Evolutionary conservation across 2,888 invertebrate species (phyloP), one percentile per base, ranked within the genome.

Genomic region (Drosophila lacicola): DNA sequence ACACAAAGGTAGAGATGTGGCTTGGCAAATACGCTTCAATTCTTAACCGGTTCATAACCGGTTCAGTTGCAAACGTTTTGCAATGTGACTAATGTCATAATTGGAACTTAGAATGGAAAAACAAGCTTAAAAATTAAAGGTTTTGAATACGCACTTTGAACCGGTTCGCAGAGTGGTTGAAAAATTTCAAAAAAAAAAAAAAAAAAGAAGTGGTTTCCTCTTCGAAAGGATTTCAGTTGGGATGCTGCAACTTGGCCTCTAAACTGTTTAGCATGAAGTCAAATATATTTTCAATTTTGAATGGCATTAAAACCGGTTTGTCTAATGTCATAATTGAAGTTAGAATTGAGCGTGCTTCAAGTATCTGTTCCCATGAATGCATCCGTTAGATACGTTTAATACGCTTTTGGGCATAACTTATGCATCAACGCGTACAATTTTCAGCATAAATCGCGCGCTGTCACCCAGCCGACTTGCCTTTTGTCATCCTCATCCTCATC

Each of bases 391-490:
- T 78, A 86, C 73, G 66, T 29, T 60, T 57, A 34, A 42, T 54
- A 17, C 44, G 25, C 44, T 47, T 65, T 62, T 37, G 42, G 76
- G 70, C 73, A 83, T 84, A 80, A 86, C 83, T 88, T 84, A 84
- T 84, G 83, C 88, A 78, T 88, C 83, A 83, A 84, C 87, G 83
- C 88, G 87, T 88, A 88, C 86, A 80, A 76, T 80, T 85, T 80
- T 70, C 61, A 63, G 89, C 89, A 85, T 87, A 86, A 88, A 88
- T 87, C 84, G 87, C 88, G 61, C 77, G 50, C 79, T 82, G 87
- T 82, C 83, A 77, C 64, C 82, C 78, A 11, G 50, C 60, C 55
- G 58, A 68, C 74, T 61, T 60, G 69, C 61, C 68, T 74, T 65
- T 74, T 69, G 70, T 75, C 69, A 64, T 78, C 71, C 50, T 58